Percentiles rank a stretch among this genome's conserved stretches.
Conservation (phyloP, 1,140 invertebrate species). For the Drosophila melanica region DNA sequence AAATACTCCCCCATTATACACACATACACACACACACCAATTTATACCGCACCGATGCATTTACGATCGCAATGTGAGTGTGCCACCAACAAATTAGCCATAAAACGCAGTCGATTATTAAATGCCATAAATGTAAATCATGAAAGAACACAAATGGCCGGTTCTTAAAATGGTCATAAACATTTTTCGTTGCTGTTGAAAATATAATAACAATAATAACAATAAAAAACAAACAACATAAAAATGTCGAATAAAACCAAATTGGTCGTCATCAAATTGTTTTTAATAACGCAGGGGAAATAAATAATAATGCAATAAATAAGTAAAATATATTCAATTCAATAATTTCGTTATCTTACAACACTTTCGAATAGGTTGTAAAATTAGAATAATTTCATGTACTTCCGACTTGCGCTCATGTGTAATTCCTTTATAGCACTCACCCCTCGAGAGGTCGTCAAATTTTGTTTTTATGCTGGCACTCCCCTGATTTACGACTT, state of each 20-base stretch:
- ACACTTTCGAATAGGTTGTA: too few species aligned
- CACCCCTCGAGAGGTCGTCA: constrained; percentile 24
- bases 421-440: constrained; percentile 4
- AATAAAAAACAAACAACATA: constrained; percentile 9
- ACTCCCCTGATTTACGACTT: constrained; percentile 33
- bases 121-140: constrained; percentile 72
- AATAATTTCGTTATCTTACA: constrained; percentile 11
- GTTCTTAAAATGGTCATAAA: constrained; percentile 40
- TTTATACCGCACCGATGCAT: constrained; percentile 47
- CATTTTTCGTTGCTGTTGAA: constrained; percentile 27
- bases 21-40: constrained; percentile 13
- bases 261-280: constrained; percentile 28
- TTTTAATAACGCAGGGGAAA: not conserved
- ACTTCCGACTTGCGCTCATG: constrained; percentile 15
- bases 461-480: constrained; percentile 29
- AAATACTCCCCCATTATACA: constrained; percentile 29
- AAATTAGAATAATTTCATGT: constrained; percentile 4
- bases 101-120: constrained; percentile 69
- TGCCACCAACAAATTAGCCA: constrained; percentile 57
- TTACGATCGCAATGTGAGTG: constrained; percentile 54
- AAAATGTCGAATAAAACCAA: constrained; percentile 31
- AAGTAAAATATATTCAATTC: not conserved
- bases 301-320: constrained; percentile 10
- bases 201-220: constrained; percentile 49
- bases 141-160: constrained; percentile 33